phyloP scores from a whole-genome alignment of 2,797 vertebrate species.

The Acanthornis magna region DNA sequence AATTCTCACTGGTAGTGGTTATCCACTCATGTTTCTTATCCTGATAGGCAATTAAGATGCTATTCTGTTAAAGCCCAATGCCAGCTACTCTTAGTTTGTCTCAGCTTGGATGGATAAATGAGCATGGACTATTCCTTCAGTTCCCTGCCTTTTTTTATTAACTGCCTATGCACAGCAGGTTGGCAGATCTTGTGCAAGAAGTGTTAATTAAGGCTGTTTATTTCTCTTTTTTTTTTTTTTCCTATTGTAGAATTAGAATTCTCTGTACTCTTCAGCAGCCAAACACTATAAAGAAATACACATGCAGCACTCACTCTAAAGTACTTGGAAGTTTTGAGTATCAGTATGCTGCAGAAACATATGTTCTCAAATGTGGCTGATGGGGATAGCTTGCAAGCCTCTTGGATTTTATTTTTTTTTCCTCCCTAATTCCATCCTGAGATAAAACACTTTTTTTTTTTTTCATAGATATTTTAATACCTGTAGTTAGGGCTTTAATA shows the following conservation, averaged over 20 bases:
- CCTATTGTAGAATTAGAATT: not conserved
- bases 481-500: not conserved
- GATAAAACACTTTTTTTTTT: not conserved
- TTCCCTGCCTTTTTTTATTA: conserved; percentile 24
- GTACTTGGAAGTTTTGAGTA: not conserved
- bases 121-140: not conserved
- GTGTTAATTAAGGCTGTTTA: conserved; percentile 34
- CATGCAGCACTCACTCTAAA: not conserved
- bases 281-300: not conserved
- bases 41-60: conserved; percentile 34
- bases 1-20: not conserved
- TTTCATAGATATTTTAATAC: not conserved
- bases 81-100: conserved; percentile 4
- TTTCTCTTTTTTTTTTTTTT: not conserved
- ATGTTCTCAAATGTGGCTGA: not conserved
- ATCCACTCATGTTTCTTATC: conserved; percentile 18
- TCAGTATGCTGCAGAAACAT: not conserved
- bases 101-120: conserved; percentile 25
- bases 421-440: not conserved
- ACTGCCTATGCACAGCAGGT: not conserved
- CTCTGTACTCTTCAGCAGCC: not conserved
- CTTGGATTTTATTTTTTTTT: not conserved
- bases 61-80: not conserved
- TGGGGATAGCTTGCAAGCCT: not conserved
- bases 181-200: conserved; percentile 19